These are phyloP conservation scores for Aromia moschata DNA, from an alignment of 2,888 invertebrate species.

Conservation along the genomic window DNA sequence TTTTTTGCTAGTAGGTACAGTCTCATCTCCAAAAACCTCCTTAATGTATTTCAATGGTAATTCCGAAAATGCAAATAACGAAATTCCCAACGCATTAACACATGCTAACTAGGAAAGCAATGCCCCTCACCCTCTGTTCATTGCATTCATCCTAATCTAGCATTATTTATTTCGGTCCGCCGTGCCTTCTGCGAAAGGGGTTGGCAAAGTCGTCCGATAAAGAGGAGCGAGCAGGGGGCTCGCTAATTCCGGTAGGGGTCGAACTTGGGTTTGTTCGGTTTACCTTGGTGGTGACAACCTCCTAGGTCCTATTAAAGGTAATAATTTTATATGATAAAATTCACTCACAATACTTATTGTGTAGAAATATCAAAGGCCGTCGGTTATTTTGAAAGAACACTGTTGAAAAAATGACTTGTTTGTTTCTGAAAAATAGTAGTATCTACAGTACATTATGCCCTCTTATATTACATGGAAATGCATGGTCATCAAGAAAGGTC, in stretches of 20 bases:
- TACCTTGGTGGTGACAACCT: slow-evolving; percentile 48
- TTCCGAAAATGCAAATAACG: slow-evolving; percentile 14
- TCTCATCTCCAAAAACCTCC: too few relatives aligned
- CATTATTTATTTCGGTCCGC: slow-evolving; percentile 37
- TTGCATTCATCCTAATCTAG: slow-evolving; percentile 37
- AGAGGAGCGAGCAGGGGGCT: too few relatives aligned
- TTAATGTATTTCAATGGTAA: too few relatives aligned
- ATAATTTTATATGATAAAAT: slow-evolving; percentile 35
- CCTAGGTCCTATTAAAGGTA: slow-evolving; percentile 30
- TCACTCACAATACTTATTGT: slow-evolving; percentile 34
- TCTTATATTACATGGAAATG: too few relatives aligned
- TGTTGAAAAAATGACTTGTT: too few relatives aligned
- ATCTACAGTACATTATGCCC: too few relatives aligned
- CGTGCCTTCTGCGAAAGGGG: slow-evolving; percentile 21
- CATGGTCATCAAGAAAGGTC: too few relatives aligned
- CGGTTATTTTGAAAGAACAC: slow-evolving; percentile 25
- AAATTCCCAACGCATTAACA: slow-evolving; percentile 27
- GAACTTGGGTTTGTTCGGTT: slow-evolving; percentile 49
- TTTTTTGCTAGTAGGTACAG: too few relatives aligned
- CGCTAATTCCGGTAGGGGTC: slow-evolving; percentile 45
- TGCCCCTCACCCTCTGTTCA: slow-evolving; percentile 34
- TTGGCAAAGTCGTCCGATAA: slow-evolving; percentile 34
- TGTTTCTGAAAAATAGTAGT: too few relatives aligned
- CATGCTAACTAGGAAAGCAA: slow-evolving; percentile 37
- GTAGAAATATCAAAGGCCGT: slow-evolving; percentile 28